Evolutionary conservation across 2,797 vertebrate species (phyloP).

Genomic region (Semotilus atromaculatus): DNA sequence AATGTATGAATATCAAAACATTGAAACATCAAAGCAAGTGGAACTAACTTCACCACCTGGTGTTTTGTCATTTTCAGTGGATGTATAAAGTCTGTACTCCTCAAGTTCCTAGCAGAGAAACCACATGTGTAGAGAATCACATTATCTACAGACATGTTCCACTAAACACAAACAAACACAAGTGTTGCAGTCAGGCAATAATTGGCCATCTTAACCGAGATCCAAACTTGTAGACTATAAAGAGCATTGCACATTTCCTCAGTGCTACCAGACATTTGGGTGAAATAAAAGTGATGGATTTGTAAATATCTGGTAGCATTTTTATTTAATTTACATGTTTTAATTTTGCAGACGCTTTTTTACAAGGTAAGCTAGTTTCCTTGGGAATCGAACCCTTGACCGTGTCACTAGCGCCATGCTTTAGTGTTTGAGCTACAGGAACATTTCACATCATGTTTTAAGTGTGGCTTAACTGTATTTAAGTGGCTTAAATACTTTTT

Average conservation of each 20-base stretch:
- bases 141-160: background rate
- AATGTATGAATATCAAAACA: background rate
- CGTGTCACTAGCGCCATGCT: background rate
- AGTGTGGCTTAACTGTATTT: constrained; percentile 1
- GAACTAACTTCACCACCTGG: background rate
- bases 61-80: background rate
- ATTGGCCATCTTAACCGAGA: background rate
- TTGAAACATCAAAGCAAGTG: background rate
- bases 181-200: background rate
- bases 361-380: background rate
- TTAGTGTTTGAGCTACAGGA: background rate
- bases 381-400: background rate
- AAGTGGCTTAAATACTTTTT: background rate
- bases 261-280: background rate
- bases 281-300: background rate
- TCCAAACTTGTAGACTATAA: background rate
- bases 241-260: background rate
- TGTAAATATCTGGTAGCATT: background rate
- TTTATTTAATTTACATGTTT: background rate
- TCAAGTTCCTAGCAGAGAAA: background rate
- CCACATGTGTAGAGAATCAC: background rate
- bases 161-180: background rate
- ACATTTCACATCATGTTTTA: background rate
- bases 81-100: background rate
- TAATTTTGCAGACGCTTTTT: background rate